Percentiles rank a stretch among this genome's conserved stretches.
phyloP scores from a whole-genome alignment of 2,113 vertebrate genomes.

The Platysternon megacephalum region DNA sequence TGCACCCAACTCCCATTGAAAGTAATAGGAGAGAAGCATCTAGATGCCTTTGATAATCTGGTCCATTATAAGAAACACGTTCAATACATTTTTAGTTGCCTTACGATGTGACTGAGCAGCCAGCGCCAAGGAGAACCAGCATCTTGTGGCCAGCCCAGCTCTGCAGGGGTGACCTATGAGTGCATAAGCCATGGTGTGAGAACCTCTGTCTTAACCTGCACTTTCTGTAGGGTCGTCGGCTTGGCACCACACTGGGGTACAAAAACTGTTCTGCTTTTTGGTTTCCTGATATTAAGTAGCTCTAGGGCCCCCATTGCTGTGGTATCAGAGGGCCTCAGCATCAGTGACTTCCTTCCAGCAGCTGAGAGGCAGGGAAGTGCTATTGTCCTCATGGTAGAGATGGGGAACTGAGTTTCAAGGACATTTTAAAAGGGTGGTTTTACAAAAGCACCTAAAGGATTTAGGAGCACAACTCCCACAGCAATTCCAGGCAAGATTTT shows the following conservation, averaged over 20 bases:
- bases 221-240: rapidly evolving
- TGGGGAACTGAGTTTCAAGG: neutral
- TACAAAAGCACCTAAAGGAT: neutral
- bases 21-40: neutral
- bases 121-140: neutral
- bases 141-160: neutral
- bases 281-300: neutral
- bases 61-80: neutral
- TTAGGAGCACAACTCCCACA: neutral
- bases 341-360: neutral
- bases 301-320: neutral
- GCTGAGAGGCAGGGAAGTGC: neutral
- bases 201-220: neutral
- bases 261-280: neutral
- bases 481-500: neutral
- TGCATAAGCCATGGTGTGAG: neutral
- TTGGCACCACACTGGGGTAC: neutral
- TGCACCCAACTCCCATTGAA: neutral
- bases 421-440: neutral
- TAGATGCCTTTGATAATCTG: neutral
- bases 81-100: neutral
- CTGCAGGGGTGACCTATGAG: neutral
- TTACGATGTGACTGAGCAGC: neutral
- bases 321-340: neutral
- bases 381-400: neutral